Evolutionary conservation across 2,888 invertebrate species (phyloP), one percentile per base, ranked within the genome.

Genomic region (Scaptomyza reducta): DNA sequence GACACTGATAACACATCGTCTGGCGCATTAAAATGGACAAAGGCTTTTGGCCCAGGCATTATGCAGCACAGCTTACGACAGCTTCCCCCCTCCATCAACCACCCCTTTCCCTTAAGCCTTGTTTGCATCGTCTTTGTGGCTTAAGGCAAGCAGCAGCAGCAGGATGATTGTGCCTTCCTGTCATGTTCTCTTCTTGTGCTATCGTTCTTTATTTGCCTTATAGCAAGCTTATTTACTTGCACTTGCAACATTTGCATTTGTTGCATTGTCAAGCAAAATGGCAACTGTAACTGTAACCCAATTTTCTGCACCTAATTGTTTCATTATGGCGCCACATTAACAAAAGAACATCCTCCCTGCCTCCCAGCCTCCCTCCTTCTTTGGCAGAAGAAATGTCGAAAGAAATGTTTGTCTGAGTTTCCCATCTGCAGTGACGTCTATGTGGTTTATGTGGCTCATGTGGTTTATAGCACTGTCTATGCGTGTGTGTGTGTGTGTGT

Each of bases 261-360:
- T 46, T 57, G 71, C 80, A 79, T 77, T 84, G 77, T 87, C 75
- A 77, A 72, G 68, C 70, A 51, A 6, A 6, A 40, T 35, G 33
- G 3, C 35, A 49, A 54, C 65, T 69, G 79, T 62, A 60, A 83
- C 70, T 79, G 80, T 89, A 89, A 89, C 88, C 89, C 79, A 89
- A 89, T 89, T 89, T 89, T 76, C 69, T 79, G 78, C 80, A 77
- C 77, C 79, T 89, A 89, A 89, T 89, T 88, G 88, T 89, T 89
- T 86, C 88, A 89, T 89, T 87, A 84, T 82, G 89, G 77, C 85
- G 84, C 70, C 86, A 67, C 87, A 85, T 74, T 74, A 77, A 84
- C 77, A 80, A 86, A 73, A 72, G 76, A 16, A 18, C 14, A 18
- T 49, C 33, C 31, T 11, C 22, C 42, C 6, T 18, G 5, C 18